Conservation (phyloP, 2,797 vertebrate species). For the Danio albolineatus region DNA sequence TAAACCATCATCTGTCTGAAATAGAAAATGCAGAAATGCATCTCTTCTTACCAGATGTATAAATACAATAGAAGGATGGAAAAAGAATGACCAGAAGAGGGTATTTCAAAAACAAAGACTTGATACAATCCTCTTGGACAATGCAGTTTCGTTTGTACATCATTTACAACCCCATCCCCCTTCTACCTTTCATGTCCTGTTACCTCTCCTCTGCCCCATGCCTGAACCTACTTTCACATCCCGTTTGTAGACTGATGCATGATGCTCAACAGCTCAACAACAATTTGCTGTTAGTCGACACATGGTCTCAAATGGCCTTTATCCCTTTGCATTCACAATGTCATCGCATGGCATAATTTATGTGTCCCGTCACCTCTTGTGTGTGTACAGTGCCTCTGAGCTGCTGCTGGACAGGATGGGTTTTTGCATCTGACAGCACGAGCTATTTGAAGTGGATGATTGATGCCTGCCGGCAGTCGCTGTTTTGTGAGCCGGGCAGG, state of each 20-base stretch:
- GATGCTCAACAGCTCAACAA: constrained; percentile 1
- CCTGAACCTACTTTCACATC: neutral
- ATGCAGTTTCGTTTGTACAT: neutral
- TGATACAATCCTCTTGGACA: neutral
- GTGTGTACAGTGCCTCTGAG: constrained; percentile 38
- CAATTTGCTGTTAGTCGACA: constrained; percentile 18
- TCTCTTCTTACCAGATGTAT: no score
- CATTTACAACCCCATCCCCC: neutral
- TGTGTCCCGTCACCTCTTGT: constrained; percentile 29
- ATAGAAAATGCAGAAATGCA: no score
- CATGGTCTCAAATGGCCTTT: constrained; percentile 30
- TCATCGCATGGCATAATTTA: constrained; percentile 32
- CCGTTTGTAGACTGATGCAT: neutral
- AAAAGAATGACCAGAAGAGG: neutral
- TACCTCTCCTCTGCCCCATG: neutral
- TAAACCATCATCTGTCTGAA: no score
- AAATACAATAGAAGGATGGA: no score
- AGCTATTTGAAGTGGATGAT: constrained; percentile 46
- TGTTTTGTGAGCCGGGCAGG: constrained; percentile 29
- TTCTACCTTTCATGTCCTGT: neutral
- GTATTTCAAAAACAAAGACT: neutral
- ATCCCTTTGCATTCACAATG: constrained; percentile 40
- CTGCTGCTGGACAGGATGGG: constrained; percentile 37
- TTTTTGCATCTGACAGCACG: constrained; percentile 39
- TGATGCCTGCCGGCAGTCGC: constrained; percentile 41